Conservation (phyloP, 1,140 invertebrate genomes). For the Zaprionus lachaisei region DNA sequence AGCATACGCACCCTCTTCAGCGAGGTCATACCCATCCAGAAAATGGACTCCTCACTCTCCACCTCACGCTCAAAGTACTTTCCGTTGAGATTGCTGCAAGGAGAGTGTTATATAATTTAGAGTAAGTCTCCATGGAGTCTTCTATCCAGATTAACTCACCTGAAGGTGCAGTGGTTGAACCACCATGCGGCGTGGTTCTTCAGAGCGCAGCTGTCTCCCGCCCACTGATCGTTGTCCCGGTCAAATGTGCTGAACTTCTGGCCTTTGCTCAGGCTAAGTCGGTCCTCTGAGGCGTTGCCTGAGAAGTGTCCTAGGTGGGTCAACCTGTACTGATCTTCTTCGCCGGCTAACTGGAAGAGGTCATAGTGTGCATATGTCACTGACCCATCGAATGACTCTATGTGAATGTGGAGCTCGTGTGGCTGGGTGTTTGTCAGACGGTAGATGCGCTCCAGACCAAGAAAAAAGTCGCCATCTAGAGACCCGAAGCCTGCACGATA, state of each 20-base stretch:
- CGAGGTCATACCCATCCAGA: not conserved
- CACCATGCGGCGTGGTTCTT: constrained; percentile 11
- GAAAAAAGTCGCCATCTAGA: constrained; percentile 8
- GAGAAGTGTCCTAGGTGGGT: not conserved
- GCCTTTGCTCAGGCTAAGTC: not conserved
- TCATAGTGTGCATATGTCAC: not conserved
- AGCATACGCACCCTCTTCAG: not conserved
- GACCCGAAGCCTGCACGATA: constrained; percentile 1
- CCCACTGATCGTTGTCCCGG: constrained; percentile 13
- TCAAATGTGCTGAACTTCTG: constrained; percentile 5
- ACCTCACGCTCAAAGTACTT: not conserved
- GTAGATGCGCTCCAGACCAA: constrained; percentile 9
- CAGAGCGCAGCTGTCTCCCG: not conserved
- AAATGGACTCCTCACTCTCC: not conserved
- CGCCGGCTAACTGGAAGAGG: not conserved
- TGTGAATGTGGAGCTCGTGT: not conserved
- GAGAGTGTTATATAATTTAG: not conserved
- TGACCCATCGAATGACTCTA: not conserved
- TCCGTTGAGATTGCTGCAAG: constrained; percentile 10
- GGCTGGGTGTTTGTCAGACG: not conserved
- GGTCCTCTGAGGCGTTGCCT: not conserved
- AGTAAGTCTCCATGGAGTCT: not conserved
- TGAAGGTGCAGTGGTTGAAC: constrained; percentile 4
- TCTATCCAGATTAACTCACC: not conserved
- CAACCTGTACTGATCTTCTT: not conserved